A percentile compares a stretch with the other conserved stretches of the same genome.
Conservation (phyloP, 2,888 invertebrate genomes). For the Ochropacha duplaris region DNA sequence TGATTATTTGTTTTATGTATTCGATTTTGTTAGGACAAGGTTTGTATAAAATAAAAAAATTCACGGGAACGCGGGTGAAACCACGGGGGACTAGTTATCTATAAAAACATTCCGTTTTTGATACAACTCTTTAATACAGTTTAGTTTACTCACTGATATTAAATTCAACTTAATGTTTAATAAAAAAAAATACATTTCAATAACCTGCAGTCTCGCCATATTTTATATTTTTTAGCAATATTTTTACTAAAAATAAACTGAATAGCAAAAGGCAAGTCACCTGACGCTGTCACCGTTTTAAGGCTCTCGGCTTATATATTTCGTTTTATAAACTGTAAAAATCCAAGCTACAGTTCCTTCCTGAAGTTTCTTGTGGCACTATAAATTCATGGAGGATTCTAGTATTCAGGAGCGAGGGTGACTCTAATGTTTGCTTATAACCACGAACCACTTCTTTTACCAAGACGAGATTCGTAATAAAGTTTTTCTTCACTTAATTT, state of each 20-base stretch:
- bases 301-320: constrained; percentile 34
- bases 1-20: no score
- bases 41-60: no score
- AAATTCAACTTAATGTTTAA: background rate
- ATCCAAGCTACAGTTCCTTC: constrained; percentile 44
- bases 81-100: no score
- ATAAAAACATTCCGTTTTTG: no score
- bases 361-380: constrained; percentile 46
- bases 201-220: background rate
- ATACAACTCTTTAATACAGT: no score
- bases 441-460: constrained; percentile 21
- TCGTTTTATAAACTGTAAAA: constrained; percentile 41
- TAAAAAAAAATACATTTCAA: background rate
- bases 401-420: constrained; percentile 30
- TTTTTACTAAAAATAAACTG: background rate
- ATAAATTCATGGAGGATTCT: constrained; percentile 51
- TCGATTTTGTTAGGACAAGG: no score
- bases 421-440: constrained; percentile 42
- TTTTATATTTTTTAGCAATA: background rate
- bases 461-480: constrained; percentile 36
- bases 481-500: constrained; percentile 46
- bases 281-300: constrained; percentile 31
- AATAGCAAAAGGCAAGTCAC: constrained; percentile 19
- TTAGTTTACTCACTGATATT: no score
- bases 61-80: no score